A percentile compares a stretch with the other conserved stretches of the same genome.
Conservation (phyloP, 2,888 invertebrate genomes). For the Matsumyia berberina region DNA sequence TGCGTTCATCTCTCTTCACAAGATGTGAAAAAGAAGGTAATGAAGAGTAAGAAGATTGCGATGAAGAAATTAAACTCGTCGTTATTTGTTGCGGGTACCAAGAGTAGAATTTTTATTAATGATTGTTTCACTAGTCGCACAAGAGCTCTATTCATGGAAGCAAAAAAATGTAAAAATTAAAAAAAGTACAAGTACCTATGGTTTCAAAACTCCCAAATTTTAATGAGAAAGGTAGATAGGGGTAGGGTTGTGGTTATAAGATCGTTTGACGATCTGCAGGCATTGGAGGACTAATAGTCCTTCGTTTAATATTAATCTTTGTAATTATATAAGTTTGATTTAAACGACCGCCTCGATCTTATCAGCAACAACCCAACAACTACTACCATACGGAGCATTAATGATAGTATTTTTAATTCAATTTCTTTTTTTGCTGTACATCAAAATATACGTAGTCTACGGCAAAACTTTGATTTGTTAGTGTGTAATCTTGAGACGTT, state of each 20-base stretch:
- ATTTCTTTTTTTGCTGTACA: not conserved
- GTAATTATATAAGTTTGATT: not conserved
- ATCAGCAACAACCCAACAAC: not conserved
- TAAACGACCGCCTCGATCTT: not conserved
- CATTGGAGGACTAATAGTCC: too few relatives aligned
- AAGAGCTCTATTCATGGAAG: slow-evolving; percentile 6
- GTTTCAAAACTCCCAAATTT: not conserved
- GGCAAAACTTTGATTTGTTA: not conserved
- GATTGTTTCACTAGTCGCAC: slow-evolving; percentile 10
- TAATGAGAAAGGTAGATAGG: too few relatives aligned
- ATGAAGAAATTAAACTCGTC: slow-evolving; percentile 19
- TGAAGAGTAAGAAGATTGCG: slow-evolving; percentile 8
- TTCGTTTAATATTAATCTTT: too few relatives aligned
- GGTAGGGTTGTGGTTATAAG: not conserved
- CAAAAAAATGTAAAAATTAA: slow-evolving; percentile 8
- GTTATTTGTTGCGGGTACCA: slow-evolving; percentile 16
- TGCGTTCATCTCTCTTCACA: not conserved
- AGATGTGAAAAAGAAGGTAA: not conserved
- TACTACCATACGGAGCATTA: not conserved
- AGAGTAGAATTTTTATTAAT: slow-evolving; percentile 14
- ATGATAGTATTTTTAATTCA: not conserved
- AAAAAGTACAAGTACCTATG: not conserved
- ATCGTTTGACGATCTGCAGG: too few relatives aligned
- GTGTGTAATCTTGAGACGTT: too few relatives aligned
- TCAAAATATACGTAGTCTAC: not conserved